These are phyloP conservation scores for Lordiphosa mommai DNA, from an alignment of 1,140 invertebrate genomes.

Conservation along the genomic window DNA sequence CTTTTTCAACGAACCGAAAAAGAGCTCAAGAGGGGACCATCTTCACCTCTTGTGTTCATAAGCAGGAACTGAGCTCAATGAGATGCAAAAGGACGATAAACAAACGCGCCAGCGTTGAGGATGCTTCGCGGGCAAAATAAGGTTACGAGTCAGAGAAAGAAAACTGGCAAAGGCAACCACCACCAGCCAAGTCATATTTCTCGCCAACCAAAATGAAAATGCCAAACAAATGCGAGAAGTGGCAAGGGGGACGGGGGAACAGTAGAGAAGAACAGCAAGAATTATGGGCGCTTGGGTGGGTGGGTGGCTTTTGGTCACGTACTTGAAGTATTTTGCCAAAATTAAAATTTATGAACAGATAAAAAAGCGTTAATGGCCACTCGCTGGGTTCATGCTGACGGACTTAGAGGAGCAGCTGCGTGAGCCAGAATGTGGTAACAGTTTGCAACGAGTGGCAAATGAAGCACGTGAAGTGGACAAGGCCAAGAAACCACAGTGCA, in stretches of 20 bases:
- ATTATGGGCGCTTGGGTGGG: constrained; percentile 44
- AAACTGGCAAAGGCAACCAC: constrained; percentile 38
- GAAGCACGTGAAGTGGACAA: constrained; percentile 28
- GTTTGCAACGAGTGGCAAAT: constrained; percentile 38
- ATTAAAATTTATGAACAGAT: constrained; percentile 78
- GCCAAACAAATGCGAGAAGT: constrained; percentile 31
- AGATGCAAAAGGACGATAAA: constrained; percentile 74
- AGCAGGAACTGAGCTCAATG: constrained; percentile 58
- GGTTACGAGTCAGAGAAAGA: constrained; percentile 38
- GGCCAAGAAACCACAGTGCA: constrained; percentile 19
- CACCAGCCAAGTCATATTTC: constrained; percentile 66
- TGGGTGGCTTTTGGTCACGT: constrained; percentile 38
- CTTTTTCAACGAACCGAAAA: constrained; percentile 14
- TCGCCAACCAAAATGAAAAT: constrained; percentile 47
- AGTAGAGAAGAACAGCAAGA: constrained; percentile 23
- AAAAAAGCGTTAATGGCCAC: constrained; percentile 75
- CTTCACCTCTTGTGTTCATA: background rate
- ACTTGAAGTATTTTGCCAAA: constrained; percentile 74
- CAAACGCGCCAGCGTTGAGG: constrained; percentile 52
- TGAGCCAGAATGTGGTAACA: constrained; percentile 30
- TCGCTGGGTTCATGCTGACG: constrained; percentile 46
- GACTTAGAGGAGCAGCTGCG: background rate
- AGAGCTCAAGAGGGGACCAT: background rate
- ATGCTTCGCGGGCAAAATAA: constrained; percentile 53
- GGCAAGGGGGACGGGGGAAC: constrained; percentile 8